Conservation (phyloP, 2,888 invertebrate species). For the Lucinisca nassula region DNA sequence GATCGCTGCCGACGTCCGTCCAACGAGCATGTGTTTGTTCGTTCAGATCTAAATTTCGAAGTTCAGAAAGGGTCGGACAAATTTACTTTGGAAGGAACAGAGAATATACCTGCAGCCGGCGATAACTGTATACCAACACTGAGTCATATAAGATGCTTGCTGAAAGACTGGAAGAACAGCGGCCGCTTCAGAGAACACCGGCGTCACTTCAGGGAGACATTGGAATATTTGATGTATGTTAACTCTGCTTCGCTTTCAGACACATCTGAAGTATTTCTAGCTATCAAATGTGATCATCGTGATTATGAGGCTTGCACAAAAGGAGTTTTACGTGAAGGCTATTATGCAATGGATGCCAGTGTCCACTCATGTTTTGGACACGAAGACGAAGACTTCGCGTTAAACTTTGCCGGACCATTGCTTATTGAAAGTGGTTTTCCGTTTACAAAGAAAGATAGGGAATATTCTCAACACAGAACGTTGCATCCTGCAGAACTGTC, state of each 20-base stretch:
- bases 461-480: no score
- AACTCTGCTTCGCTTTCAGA: neutral
- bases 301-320: neutral
- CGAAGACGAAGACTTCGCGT: neutral
- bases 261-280: neutral
- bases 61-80: neutral
- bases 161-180: neutral
- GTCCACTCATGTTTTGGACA: neutral
- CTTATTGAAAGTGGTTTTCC: neutral
- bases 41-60: neutral
- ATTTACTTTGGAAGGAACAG: neutral
- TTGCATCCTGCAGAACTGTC: neutral
- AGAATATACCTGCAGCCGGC: neutral
- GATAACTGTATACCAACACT: neutral
- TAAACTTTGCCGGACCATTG: neutral
- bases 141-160: neutral
- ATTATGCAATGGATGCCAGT: neutral
- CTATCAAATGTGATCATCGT: neutral
- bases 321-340: neutral
- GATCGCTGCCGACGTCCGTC: no score
- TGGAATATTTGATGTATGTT: neutral
- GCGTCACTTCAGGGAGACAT: neutral
- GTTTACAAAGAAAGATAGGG: neutral
- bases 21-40: no score
- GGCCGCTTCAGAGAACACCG: no score